Base-by-base conservation (phyloP, 1,140 invertebrate species). In the Thalassaphorura encarpata region DNA sequence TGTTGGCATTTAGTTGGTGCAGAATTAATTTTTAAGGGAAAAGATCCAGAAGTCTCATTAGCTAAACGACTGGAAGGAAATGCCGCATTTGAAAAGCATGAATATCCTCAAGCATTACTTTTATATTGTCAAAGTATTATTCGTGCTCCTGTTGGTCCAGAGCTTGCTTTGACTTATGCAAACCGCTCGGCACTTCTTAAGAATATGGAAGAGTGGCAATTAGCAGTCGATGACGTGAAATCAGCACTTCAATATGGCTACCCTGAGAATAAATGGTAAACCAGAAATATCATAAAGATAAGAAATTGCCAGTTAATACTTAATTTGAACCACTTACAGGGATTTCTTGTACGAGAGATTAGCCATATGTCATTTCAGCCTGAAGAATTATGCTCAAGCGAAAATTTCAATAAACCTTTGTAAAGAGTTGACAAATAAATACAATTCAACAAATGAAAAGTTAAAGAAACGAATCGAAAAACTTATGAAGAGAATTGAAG, bases 131-230 rank as follows among this genome's bases (percentile, higher is more conserved):
- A 62, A 48, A 54, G 56, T 55, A 41, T 62, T 15, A 39, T 56
- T 2, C 21, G 48, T 13, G 23, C 29, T 16, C 52, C 50, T 13
- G 36, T 50, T 31, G 55, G 58, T 28, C 56, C 68, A 67, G 81
- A 89, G 43, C 66, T 89, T 1, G 76, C 86, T 0, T 78, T 92
- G 39, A 76, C 85, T 2, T 77, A 85, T 58, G 89, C 86, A 3
- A 96, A 95, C 71, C 78, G 91, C 48, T 94, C 90, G 13, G 90
- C 90, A 1, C 82, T 84, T 1, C 74, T 91, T 3, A 89, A 84
- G 67, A 87, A 92, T 68, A 67, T 91, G 67, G 75, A 83, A 48
- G 76, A 81, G 52, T 83, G 81, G 69, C 73, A 83, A 62, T 71
- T 78, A 24, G 76, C 82, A 0, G 66, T 88, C 15, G 67, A 72